Conservation (phyloP, 2,113 vertebrate species). For the Tragelaphus strepsiceros region DNA sequence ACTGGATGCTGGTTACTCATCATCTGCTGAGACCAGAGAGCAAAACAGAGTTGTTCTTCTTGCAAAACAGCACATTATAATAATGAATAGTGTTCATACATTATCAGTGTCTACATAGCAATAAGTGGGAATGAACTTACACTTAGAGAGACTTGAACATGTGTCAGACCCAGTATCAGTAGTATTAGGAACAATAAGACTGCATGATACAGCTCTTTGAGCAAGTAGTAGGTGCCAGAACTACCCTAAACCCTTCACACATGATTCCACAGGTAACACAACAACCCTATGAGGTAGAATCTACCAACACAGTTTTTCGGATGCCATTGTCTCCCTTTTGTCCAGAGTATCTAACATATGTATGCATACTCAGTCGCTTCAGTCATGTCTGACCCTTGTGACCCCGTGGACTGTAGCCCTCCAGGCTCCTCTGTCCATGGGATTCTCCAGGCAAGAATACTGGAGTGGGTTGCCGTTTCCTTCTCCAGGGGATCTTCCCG, state of each 20-base stretch:
- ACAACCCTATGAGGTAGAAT: neutral
- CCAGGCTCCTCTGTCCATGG: neutral
- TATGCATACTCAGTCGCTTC: neutral
- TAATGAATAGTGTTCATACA: neutral
- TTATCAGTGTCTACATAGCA: neutral
- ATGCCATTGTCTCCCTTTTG: neutral
- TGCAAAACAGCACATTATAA: neutral
- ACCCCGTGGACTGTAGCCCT: neutral
- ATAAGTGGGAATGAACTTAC: neutral
- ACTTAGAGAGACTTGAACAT: neutral
- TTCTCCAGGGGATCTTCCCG: neutral
- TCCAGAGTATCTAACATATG: neutral
- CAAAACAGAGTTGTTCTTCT: neutral
- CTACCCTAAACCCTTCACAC: neutral
- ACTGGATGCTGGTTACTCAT: neutral
- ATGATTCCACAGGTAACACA: neutral
- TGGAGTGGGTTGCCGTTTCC: neutral
- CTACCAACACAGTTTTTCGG: neutral
- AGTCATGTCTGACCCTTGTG: neutral
- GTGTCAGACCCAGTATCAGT: neutral
- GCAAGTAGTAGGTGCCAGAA: neutral
- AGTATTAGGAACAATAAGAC: neutral
- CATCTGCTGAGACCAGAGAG: neutral
- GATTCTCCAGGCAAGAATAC: neutral
- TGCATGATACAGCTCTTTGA: neutral